Evolutionary conservation across 1,140 invertebrate species (phyloP), one percentile per base, ranked within the genome.

Genomic region (Cheumatopsyche charites): DNA sequence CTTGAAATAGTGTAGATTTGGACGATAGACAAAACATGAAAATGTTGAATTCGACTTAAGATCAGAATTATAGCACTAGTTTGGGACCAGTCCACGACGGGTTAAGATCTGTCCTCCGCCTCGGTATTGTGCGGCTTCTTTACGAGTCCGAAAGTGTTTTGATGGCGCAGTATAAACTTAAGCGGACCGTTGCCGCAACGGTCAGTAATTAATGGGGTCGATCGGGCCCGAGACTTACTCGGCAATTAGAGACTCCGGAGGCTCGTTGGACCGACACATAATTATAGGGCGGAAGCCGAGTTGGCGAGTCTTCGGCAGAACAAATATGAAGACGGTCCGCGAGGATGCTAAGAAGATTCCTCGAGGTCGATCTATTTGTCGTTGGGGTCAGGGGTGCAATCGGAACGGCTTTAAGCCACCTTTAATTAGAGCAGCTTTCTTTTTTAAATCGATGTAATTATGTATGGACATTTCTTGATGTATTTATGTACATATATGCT

Each of bases 131-230:
- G 47, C 9, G n/a, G 47, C 47, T 52, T 52, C 47, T 52, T 52
- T 36, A 36, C 29, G 29, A 36, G 29, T 36, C 55, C 17, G 13
- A 58, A 58, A 58, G 19, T 58, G 19, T 26, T 58, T 58, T 58
- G 55, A 58, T 25, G 55, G 23, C 55, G 47, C 13, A 58, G 19
- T 58, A 26, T 25, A 58, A 26, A 26, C 55, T 58, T 58, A 58
- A 58, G 11, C 55, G 19, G 17, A 9, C 13, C 62, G 29, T 63
- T 63, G 26, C 19, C 29, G 26, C 41, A 63, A 63, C 19, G 62
- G 41, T 43, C 62, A 63, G 23, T 66, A 66, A 66, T 66, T 66
- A 66, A 66, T 66, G 42, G 63, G 63, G 45, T 47, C 25, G 42
- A 49, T 66, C n/a, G 63, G 43, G 36, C 42, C 63, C 29, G 9